Conservation (phyloP, 1,140 invertebrate genomes). For the Pseudomyrmex concolor region DNA sequence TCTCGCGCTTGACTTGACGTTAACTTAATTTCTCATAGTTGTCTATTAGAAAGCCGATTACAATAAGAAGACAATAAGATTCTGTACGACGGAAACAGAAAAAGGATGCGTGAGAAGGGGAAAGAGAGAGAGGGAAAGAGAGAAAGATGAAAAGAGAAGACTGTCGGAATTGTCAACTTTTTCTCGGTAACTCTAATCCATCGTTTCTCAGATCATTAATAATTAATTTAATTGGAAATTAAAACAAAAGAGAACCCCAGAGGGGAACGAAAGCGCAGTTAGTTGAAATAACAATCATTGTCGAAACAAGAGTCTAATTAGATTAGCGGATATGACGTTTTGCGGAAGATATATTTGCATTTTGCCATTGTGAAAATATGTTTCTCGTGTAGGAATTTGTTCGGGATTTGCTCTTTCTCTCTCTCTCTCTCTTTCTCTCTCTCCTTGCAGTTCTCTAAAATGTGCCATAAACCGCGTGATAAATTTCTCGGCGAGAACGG, state of each 20-base stretch:
- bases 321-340: neutral
- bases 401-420: no score
- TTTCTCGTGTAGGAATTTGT: slow-evolving; percentile 2
- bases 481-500: slow-evolving; percentile 17
- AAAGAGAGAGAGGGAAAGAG: neutral
- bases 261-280: no score
- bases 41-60: slow-evolving; percentile 2
- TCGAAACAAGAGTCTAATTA: slow-evolving; percentile 9
- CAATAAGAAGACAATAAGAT: neutral
- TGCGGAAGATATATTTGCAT: no score
- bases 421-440: no score
- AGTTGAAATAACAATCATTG: neutral
- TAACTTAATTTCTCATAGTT: slow-evolving; percentile 1
- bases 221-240: neutral
- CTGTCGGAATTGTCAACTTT: no score
- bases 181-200: no score
- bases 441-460: slow-evolving; percentile 24
- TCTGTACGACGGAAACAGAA: neutral
- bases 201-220: no score
- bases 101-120: neutral
- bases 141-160: neutral
- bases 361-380: neutral
- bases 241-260: neutral
- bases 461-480: slow-evolving; percentile 23
- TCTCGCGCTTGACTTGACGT: neutral